A percentile compares a stretch with the other conserved stretches of the same genome.
Evolutionary conservation across 2,113 vertebrate species (phyloP).

Genomic region (Thamnophis sirtalis): DNA sequence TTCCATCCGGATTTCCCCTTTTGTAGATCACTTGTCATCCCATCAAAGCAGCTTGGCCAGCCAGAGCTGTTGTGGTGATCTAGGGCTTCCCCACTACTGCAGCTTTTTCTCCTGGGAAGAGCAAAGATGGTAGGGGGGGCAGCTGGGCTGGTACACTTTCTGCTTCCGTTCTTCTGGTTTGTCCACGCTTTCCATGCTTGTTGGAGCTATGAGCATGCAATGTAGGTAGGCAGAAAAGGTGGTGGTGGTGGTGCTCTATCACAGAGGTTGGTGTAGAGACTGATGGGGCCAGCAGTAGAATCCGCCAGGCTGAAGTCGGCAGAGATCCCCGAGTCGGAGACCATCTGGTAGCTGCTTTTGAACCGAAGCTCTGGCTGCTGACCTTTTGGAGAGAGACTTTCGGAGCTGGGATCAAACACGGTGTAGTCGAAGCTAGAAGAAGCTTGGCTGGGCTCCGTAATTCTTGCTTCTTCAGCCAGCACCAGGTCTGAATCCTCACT

Average conservation of each 20-base stretch:
- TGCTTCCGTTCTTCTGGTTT: not conserved
- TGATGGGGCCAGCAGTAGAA: slow-evolving; percentile 47
- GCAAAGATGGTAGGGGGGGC: no score
- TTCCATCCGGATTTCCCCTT: not conserved
- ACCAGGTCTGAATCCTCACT: not conserved
- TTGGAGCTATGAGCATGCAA: slow-evolving; percentile 50
- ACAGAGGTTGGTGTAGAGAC: slow-evolving; percentile 71
- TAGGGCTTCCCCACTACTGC: not conserved
- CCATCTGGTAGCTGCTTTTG: slow-evolving; percentile 75
- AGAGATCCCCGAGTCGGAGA: slow-evolving; percentile 80
- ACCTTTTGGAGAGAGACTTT: slow-evolving; percentile 51
- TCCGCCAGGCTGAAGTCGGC: slow-evolving; percentile 76
- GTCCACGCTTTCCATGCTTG: not conserved
- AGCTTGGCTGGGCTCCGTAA: slow-evolving; percentile 50
- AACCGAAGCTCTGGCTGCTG: slow-evolving; percentile 57
- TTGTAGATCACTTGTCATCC: not conserved
- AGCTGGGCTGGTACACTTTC: not conserved
- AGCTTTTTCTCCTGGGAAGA: not conserved
- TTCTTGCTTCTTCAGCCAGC: not conserved
- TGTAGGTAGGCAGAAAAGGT: slow-evolving; percentile 22
- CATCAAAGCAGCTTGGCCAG: not conserved
- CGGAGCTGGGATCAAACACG: slow-evolving; percentile 53
- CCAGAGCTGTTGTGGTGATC: no score
- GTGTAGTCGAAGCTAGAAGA: slow-evolving; percentile 78
- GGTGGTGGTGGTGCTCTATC: slow-evolving; percentile 61